Base-by-base conservation (phyloP, 2,113 vertebrate genomes). In the Saguinus midas region DNA sequence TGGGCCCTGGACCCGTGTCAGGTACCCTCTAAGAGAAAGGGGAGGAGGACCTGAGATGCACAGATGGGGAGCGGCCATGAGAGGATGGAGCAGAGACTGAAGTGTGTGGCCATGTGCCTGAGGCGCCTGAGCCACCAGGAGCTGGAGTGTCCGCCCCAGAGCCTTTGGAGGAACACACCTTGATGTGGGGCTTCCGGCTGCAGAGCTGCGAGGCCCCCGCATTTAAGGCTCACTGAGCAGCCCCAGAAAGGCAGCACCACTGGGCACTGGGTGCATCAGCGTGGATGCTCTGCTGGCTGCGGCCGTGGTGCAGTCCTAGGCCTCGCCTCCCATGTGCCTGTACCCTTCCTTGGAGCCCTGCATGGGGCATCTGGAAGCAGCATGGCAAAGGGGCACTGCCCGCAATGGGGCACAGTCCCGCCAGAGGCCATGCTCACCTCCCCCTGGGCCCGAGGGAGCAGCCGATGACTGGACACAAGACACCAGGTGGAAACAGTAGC, bases 51-150 rank as follows among this genome's bases (percentile, higher is more conserved):
- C 1, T 75, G 14, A 52, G 52, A 61, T 18, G 84, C 32, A 61
- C 55, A 50, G 0, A 9, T 2, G 2, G 52, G 78, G 20, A 50
- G n/a, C 12, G 4, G n/a, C 35, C 72, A 13, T 1, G 3, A 5
- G 32, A 83, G 4, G 18, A 55, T 0, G 4, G 27, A 75, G 70
- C 2, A 12, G 52, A 61, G 43, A 25, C 1, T 21, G 14, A 32
- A 78, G 85, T 58, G 40, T 0, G 8, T 2, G 12, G 40, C 50
- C 92, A 88, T 0, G n/a, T 9, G 8, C 25, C 64, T 23, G 8
- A 48, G 35, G 13, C 1, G 1, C 21, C 21, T 4, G 23, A 35
- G 61, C 35, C 17, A 35, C 40, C 2, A 2, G 6, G 27, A 82
- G 32, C n/a, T n/a, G 27, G 8, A 61, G 6, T 29, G 27, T 0